These are phyloP conservation scores for Lemur catta DNA, from an alignment of 2,797 vertebrate genomes.

Conservation along the genomic window DNA sequence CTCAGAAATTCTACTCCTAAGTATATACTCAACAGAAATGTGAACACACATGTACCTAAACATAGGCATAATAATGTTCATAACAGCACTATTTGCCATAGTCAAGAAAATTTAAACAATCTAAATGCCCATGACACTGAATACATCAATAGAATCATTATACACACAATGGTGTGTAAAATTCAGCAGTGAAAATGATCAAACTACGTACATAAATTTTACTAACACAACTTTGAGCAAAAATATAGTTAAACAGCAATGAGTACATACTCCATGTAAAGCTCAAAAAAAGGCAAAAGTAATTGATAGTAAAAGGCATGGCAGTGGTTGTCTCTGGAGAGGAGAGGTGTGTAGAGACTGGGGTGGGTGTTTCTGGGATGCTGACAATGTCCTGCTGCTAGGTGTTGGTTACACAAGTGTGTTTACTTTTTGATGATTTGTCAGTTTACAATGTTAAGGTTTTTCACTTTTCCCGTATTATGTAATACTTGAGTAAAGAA, in stretches of 20 bases:
- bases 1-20: not conserved
- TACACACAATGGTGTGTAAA: not conserved
- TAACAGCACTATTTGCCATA: not conserved
- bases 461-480: not conserved
- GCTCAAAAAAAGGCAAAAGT: not conserved
- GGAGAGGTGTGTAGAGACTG: rapidly evolving
- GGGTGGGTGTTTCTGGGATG: not conserved
- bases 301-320: not conserved
- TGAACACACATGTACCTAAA: not conserved
- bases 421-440: not conserved
- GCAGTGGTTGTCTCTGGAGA: not conserved
- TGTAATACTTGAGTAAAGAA: not conserved
- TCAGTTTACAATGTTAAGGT: not conserved
- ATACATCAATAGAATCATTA: not conserved
- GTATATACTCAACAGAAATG: not conserved
- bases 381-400: not conserved
- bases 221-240: not conserved
- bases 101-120: not conserved
- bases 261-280: not conserved
- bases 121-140: not conserved
- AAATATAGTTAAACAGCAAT: not conserved
- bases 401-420: not conserved
- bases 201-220: not conserved
- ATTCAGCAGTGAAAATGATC: not conserved
- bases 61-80: not conserved